Conservation (phyloP, 2,113 vertebrate genomes). For the Mobula birostris region DNA sequence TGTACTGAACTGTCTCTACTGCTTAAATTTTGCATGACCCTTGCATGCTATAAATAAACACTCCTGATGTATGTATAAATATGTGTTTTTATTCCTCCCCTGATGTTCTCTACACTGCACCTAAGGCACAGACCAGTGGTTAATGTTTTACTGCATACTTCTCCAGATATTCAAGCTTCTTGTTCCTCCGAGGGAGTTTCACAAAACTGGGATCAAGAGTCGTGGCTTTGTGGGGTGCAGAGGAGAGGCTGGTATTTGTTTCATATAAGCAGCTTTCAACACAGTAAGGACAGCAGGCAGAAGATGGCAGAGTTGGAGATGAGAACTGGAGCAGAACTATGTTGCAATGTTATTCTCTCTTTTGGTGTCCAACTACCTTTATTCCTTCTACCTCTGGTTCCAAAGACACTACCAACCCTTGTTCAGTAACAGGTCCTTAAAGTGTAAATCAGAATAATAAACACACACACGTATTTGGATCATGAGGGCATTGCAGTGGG, state of each 20-base stretch:
- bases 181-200: neutral
- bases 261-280: neutral
- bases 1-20: constrained; percentile 46
- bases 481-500: neutral
- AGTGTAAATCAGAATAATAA: neutral
- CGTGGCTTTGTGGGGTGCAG: no score
- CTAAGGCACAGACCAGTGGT: neutral
- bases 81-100: no score
- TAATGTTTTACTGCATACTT: neutral
- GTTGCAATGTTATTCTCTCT: neutral
- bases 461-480: neutral
- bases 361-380: no score
- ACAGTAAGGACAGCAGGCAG: neutral
- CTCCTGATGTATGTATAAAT: constrained; percentile 52
- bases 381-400: neutral
- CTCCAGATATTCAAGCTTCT: neutral
- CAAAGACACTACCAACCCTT: neutral
- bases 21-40: constrained; percentile 68
- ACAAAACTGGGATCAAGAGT: neutral
- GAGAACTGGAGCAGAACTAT: neutral
- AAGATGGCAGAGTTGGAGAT: neutral
- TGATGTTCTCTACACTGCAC: neutral
- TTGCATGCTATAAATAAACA: constrained; percentile 83
- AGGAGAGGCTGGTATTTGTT: neutral
- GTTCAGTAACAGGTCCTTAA: neutral